Percentiles rank a stretch among this genome's conserved stretches.
Evolutionary conservation across 2,888 invertebrate species (phyloP).

Genomic region (Ceramica pisi): DNA sequence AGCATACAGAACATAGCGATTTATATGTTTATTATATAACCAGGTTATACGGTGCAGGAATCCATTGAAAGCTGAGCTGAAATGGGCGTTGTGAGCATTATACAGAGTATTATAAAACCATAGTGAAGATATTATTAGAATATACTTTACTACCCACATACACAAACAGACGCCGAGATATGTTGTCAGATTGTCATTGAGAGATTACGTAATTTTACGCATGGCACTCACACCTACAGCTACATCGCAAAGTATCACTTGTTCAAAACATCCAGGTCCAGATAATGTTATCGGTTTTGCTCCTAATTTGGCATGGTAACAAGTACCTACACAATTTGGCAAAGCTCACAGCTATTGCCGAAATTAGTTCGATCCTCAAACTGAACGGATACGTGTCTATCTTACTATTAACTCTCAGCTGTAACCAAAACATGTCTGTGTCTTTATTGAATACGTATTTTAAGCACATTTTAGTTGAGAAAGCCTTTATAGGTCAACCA

Average conservation of each 20-base stretch:
- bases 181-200: too few species aligned
- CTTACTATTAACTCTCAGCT: not conserved
- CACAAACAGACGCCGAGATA: too few species aligned
- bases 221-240: not conserved
- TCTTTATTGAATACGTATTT: not conserved
- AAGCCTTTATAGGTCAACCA: too few species aligned
- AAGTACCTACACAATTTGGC: slow-evolving; percentile 44
- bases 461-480: not conserved
- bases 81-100: not conserved
- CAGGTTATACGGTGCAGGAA: not conserved
- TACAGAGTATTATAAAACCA: fast-evolving
- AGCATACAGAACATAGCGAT: too few species aligned
- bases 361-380: slow-evolving; percentile 43
- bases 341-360: slow-evolving; percentile 28
- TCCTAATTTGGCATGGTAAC: slow-evolving; percentile 51
- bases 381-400: slow-evolving; percentile 3
- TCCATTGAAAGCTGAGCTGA: not conserved
- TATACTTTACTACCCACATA: too few species aligned
- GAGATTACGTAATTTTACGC: not conserved
- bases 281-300: slow-evolving; percentile 33
- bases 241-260: not conserved
- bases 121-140: not conserved
- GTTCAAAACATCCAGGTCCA: not conserved
- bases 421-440: not conserved
- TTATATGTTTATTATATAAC: too few species aligned